Percentiles rank a stretch among this genome's conserved stretches.
Evolutionary conservation across 2,113 vertebrate species (phyloP).

Genomic region (Paratilapia polleni): DNA sequence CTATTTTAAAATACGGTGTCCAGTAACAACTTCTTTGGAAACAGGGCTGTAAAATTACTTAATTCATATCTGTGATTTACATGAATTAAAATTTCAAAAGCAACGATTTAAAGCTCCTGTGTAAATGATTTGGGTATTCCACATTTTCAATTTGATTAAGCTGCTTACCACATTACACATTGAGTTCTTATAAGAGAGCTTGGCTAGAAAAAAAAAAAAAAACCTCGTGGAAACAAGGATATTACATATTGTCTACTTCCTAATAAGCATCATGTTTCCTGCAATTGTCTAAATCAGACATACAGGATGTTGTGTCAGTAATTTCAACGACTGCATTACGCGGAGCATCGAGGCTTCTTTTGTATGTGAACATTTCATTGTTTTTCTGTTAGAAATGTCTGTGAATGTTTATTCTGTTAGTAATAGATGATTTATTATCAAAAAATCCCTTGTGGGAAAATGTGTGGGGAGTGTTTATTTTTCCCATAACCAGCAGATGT

Average conservation of each 20-base stretch:
- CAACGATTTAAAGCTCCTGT: neutral
- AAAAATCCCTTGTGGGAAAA: neutral
- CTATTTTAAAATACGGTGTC: neutral
- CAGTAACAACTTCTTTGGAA: neutral
- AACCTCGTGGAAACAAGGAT: too few relatives aligned
- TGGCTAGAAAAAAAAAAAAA: too few relatives aligned
- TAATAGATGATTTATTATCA: neutral
- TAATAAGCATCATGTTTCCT: neutral
- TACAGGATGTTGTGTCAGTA: neutral
- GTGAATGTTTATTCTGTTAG: neutral
- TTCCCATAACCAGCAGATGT: constrained; percentile 22
- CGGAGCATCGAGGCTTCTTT: neutral
- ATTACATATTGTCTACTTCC: neutral
- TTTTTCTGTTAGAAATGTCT: neutral
- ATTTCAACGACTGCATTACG: neutral
- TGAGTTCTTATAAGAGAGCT: too few relatives aligned
- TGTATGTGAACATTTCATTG: neutral
- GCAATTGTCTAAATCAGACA: neutral
- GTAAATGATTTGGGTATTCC: neutral
- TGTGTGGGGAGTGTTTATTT: neutral
- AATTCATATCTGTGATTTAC: neutral
- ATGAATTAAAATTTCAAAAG: neutral
- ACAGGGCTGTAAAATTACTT: neutral
- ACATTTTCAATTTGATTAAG: too few relatives aligned
- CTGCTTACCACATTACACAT: neutral